These are phyloP conservation scores for Polyommatus iphigenia DNA, from an alignment of 2,888 invertebrate species.

Conservation along the genomic window DNA sequence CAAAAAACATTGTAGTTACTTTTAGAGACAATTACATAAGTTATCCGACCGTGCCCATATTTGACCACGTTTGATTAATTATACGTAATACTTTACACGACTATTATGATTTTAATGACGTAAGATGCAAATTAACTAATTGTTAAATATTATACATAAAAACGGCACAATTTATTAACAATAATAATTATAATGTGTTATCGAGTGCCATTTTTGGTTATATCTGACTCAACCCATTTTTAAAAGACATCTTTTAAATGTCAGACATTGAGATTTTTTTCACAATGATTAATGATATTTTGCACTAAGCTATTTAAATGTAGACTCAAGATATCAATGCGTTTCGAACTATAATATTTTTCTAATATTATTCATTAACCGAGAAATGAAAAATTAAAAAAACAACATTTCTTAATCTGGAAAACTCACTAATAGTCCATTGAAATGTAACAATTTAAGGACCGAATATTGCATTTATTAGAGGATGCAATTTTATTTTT, in stretches of 20 bases:
- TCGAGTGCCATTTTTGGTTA: neutral
- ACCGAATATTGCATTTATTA: too few relatives aligned
- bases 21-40: neutral
- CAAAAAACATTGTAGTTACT: neutral
- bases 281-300: neutral
- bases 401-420: neutral
- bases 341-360: too few relatives aligned
- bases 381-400: neutral
- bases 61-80: conserved; percentile 1
- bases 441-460: too few relatives aligned
- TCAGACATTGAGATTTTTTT: neutral
- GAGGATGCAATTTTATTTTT: too few relatives aligned
- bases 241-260: neutral
- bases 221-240: neutral
- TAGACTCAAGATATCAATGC: too few relatives aligned
- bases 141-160: neutral
- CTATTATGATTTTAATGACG: neutral
- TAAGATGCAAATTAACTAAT: neutral
- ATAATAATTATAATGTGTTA: neutral
- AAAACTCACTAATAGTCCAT: too few relatives aligned
- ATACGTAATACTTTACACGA: neutral
- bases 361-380: too few relatives aligned
- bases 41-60: neutral
- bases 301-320: neutral
- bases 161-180: neutral